Base-by-base conservation (phyloP, 1,140 invertebrate genomes). In the Tachypleus tridentatus region DNA sequence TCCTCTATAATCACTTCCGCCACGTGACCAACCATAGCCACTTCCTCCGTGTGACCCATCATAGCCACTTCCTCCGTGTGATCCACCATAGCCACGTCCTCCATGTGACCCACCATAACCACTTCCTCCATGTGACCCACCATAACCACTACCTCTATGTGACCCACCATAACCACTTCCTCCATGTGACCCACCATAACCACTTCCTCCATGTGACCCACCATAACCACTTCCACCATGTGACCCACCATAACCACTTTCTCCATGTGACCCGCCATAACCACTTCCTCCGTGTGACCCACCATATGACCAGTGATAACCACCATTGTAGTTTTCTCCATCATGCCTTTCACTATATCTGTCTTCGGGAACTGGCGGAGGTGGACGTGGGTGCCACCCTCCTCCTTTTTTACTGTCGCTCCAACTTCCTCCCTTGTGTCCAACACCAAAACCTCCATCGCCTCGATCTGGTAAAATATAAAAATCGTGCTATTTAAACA, bases 71-170 rank as follows among this genome's bases (percentile, higher is more conserved):
- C 75, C 77, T 1, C 77, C 74, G 5, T 77, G 76, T 49, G 75
- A 76, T 53, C 78, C 78, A 7, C 75, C 76, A 53, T 76, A 71
- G 58, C 79, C 79, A 4, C 77, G 67, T 63, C 76, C 75, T 49
- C 76, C 76, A 59, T 77, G 72, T 52, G 74, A 73, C 54, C 72
- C 64, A 49, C 73, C 71, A 50, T 72, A 74, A n/a, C 70, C 77
- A 4, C 73, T 73, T 67, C 77, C 77, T 51, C 29, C 29, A 2
- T 29, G 29, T 72, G 68, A 60, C 76, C 75, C 11, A 73, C 74
- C 53, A 29, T 29, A 29, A 2, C 60, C 56, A 63, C 62, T 63
- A 49, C 59, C 59, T 50, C 51, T 56, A 2, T 49, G 29, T 7
- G 58, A 52, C 6, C n/a, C 49, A 8, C 49, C 8, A 52, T 60